Evolutionary conservation across 2,113 vertebrate species (phyloP), one percentile per base, ranked within the genome.

Genomic region (Guaruba guarouba): DNA sequence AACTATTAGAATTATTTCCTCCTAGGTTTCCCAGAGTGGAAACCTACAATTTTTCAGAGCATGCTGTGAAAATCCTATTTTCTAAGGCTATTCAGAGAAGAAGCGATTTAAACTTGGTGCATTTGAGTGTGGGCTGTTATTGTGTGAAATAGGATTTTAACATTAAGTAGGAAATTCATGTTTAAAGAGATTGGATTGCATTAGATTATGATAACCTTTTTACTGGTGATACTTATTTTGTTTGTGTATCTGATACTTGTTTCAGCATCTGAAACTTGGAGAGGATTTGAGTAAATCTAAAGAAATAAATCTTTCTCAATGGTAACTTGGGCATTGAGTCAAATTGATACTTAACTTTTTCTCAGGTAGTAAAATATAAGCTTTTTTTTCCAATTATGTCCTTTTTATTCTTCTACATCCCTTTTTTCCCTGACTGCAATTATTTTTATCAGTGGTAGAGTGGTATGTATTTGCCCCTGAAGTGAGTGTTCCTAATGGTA

Each of bases 11-110:
- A 71, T 88, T 79, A 48, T 66, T 92, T 77, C 5, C 31, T 81
- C 84, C 70, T 76, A 78, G 6, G 19, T 82, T 92, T 86, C 49
- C 68, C 24, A 66, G 63, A 88, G 18, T 29, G 41, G 67, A 85
- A 92, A 69, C 29, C 31, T 83, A 57, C 15, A 17, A 63, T 90
- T 94, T 92, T 88, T 86, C 54, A 91, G 76, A 80, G 31, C 76
- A 54, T 64, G 43, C 59, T 94, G 67, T 93, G 92, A 90, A 93
- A 94, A 78, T 86, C 35, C 64, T 62, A 10, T 95, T 93, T 92
- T 86, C 43, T 78, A 27, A 83, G 82, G 22, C 76, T 88, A 8
- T 83, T 93, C 31, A n/a, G 61, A 86, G 51, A 66, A 61, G 35
- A 66, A 15, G 9, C 66, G n/a, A 83, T 92, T 90, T 92, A 74